Evolutionary conservation across 2,797 vertebrate species (phyloP), one percentile per base, ranked within the genome.

Genomic region (Chaunax sp.): DNA sequence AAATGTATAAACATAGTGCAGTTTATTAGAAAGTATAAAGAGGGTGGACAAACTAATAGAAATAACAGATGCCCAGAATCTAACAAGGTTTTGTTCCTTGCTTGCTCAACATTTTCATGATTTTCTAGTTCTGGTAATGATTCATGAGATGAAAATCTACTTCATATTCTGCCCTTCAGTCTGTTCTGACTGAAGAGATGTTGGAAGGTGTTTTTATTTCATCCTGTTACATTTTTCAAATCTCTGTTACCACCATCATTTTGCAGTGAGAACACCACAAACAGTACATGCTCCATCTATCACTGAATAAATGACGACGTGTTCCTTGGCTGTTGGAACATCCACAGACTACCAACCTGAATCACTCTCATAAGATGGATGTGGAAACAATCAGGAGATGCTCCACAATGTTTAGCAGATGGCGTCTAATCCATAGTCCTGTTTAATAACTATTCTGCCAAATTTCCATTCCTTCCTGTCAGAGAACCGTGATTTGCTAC

Each of bases 261-360:
- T 18, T 14, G 1, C 9, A 33, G 14, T 11, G 19, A 50, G 37
- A 2, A 51, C 22, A 38, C 4, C 2, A 2, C n/a, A 14, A 47
- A 59, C 28, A 33, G 28, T 2, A 1, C 12, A 0, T 2, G 35
- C 23, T 41, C 26, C 37, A 8, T 35, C 20, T 37, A 38, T 25
- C 14, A 3, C 45, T 61, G 26, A 12, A 13, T 18, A n/a, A 45
- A 14, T 35, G 23, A 49, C 52, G 35, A 54, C 0, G 1, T 61
- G 33, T 41, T 28, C 6, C 5, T 19, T 22, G 19, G 35, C 41
- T 28, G 33, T 18, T 40, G n/a, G n/a, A 58, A 54, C 3, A 0
- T 55, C 35, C 28, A 22, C 40, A 40, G 35, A 35, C 63, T 28
- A 10, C 64, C 51, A 55, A 30, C 43, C n/a, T 38, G 33, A 66